These are phyloP conservation scores for Mus pahari DNA, from an alignment of 2,113 vertebrate genomes.

Conservation along the genomic window DNA sequence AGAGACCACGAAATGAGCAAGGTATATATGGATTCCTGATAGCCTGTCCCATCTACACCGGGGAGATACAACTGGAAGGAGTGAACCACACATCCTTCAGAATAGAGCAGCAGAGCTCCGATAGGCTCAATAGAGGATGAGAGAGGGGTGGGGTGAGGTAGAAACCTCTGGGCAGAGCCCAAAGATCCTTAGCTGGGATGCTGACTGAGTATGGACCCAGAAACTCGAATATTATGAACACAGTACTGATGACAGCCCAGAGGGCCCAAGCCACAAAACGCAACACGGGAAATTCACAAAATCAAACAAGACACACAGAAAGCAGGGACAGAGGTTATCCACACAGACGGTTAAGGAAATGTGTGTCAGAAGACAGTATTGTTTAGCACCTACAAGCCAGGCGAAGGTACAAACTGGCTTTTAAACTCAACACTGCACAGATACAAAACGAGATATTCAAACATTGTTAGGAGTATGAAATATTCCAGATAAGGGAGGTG, in stretches of 20 bases:
- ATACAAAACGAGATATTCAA: constrained; percentile 18
- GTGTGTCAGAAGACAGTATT: background rate
- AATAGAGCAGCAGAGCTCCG: background rate
- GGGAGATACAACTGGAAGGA: background rate
- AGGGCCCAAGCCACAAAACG: background rate
- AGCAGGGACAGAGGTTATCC: background rate
- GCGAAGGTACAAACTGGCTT: constrained; percentile 23
- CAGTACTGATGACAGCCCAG: background rate
- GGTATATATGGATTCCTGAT: background rate
- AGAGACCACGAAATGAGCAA: accelerated
- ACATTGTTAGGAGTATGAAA: constrained; percentile 25
- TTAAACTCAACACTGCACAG: background rate
- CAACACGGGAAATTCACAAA: background rate
- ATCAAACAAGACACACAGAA: background rate
- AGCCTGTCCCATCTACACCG: background rate
- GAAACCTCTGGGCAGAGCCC: background rate
- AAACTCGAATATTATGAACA: background rate
- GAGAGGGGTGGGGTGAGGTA: background rate
- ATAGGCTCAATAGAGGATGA: background rate
- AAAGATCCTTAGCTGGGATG: background rate
- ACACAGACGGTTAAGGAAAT: background rate
- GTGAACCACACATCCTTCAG: background rate
- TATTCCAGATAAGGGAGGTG: background rate
- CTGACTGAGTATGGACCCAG: background rate
- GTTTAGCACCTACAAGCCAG: background rate